phyloP scores from a whole-genome alignment of 2,113 vertebrate species.

The Nothobranchius kuhntae region DNA sequence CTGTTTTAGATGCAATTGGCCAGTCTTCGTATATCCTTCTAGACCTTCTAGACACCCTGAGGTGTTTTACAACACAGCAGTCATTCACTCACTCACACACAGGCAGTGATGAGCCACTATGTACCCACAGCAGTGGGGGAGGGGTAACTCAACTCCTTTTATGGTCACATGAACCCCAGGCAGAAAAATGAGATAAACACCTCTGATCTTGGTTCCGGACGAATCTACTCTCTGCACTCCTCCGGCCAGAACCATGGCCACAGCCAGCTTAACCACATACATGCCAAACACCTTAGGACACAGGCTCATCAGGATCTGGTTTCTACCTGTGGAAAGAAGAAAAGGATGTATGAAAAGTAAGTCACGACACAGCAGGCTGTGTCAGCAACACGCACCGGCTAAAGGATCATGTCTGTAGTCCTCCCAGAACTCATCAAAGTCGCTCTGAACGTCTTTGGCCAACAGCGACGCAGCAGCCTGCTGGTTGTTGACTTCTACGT shows the following conservation, averaged over 20 bases:
- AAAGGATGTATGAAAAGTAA: not conserved
- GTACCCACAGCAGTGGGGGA: too few species aligned
- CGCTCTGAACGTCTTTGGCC: slow-evolving; percentile 87
- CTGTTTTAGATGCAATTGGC: too few species aligned
- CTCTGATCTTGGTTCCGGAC: slow-evolving; percentile 90
- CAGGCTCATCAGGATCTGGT: slow-evolving; percentile 91
- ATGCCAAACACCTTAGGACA: slow-evolving; percentile 97
- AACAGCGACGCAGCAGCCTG: slow-evolving; percentile 80
- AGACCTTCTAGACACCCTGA: too few species aligned
- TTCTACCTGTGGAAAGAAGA: slow-evolving; percentile 82
- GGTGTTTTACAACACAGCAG: too few species aligned
- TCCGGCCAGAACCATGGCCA: slow-evolving; percentile 93
- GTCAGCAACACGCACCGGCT: slow-evolving; percentile 77
- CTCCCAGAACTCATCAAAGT: slow-evolving; percentile 92
- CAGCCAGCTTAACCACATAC: slow-evolving; percentile 93
- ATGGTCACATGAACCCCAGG: too few species aligned
- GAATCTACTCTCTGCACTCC: slow-evolving; percentile 93
- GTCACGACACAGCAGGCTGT: not conserved
- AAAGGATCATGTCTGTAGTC: slow-evolving; percentile 82
- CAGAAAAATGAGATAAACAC: slow-evolving; percentile 58
- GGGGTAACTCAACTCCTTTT: too few species aligned
- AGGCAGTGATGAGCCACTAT: too few species aligned
- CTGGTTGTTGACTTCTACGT: slow-evolving; percentile 92
- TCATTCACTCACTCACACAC: too few species aligned
- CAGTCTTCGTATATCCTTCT: too few species aligned